Conservation (phyloP, 2,797 vertebrate genomes). For the Sebastes minor region DNA sequence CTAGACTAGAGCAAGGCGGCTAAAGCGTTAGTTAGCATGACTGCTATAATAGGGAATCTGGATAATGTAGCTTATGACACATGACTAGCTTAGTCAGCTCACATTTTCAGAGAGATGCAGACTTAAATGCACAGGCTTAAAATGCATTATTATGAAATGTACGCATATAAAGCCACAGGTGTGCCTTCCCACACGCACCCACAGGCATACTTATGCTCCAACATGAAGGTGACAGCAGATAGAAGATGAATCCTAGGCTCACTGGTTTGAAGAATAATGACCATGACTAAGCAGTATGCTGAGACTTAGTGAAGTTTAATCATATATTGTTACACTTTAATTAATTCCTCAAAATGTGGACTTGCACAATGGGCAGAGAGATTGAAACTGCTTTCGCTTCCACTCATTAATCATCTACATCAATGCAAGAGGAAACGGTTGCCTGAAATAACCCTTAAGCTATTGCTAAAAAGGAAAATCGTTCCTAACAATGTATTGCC, state of each 20-base stretch:
- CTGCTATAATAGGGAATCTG: conserved; percentile 23
- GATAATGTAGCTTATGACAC: conserved; percentile 39
- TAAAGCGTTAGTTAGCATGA: conserved; percentile 49
- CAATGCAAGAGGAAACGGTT: conserved; percentile 40
- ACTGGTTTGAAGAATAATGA: conserved; percentile 47
- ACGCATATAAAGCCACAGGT: not conserved
- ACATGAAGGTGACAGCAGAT: conserved; percentile 11
- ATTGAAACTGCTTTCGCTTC: conserved; percentile 50
- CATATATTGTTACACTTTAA: conserved; percentile 69
- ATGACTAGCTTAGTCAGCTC: conserved; percentile 43
- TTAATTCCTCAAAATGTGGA: conserved; percentile 69
- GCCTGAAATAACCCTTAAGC: conserved; percentile 48
- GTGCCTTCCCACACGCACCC: not conserved
- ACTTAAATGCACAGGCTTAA: not conserved
- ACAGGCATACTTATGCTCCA: not conserved
- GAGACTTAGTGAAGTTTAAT: conserved; percentile 58
- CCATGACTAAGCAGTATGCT: conserved; percentile 48
- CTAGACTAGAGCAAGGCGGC: conserved; percentile 45
- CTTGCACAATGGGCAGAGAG: conserved; percentile 53
- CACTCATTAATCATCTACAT: conserved; percentile 66
- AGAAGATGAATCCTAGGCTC: conserved; percentile 21
- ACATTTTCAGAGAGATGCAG: conserved; percentile 18
- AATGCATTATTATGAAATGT: not conserved
- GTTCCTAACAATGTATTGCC: conserved; percentile 21
- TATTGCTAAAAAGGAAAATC: conserved; percentile 44